Conservation (phyloP, 2,888 invertebrate genomes). For the Iselma pallidipennis region DNA sequence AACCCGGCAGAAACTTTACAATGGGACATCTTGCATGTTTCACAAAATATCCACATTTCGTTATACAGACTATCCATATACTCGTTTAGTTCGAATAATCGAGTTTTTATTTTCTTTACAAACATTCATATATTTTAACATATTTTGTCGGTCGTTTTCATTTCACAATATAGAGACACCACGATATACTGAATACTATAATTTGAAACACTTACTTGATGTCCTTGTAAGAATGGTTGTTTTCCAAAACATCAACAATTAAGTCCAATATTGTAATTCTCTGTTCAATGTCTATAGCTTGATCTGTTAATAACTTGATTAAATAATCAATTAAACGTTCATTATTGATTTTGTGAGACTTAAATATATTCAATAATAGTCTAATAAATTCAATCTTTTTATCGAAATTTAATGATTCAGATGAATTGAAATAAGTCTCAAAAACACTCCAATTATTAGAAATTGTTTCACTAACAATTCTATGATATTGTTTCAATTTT, state of each 20-base stretch:
- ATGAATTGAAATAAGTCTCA: constrained; percentile 33
- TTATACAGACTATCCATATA: no score
- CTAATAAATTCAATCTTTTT: constrained; percentile 39
- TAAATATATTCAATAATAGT: constrained; percentile 25
- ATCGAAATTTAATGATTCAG: constrained; percentile 16
- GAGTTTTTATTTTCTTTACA: no score
- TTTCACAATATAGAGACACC: no score
- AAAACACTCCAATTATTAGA: constrained; percentile 37
- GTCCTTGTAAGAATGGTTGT: constrained; percentile 22
- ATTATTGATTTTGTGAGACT: constrained; percentile 12
- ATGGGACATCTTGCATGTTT: no score
- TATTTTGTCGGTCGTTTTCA: no score
- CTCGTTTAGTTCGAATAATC: no score
- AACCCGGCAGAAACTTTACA: no score
- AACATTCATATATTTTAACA: no score
- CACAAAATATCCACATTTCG: no score
- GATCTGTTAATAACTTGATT: constrained; percentile 12
- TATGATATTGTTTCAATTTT: constrained; percentile 18
- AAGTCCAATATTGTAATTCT: constrained; percentile 36
- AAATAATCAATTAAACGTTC: constrained; percentile 16
- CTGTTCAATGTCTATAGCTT: constrained; percentile 15
- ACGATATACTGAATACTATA: not conserved
- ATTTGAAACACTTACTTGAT: constrained; percentile 36
- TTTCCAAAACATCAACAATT: constrained; percentile 24
- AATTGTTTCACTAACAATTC: constrained; percentile 18